These are phyloP conservation scores for Maconellicoccus hirsutus DNA, from an alignment of 1,140 invertebrate genomes.

Conservation along the genomic window DNA sequence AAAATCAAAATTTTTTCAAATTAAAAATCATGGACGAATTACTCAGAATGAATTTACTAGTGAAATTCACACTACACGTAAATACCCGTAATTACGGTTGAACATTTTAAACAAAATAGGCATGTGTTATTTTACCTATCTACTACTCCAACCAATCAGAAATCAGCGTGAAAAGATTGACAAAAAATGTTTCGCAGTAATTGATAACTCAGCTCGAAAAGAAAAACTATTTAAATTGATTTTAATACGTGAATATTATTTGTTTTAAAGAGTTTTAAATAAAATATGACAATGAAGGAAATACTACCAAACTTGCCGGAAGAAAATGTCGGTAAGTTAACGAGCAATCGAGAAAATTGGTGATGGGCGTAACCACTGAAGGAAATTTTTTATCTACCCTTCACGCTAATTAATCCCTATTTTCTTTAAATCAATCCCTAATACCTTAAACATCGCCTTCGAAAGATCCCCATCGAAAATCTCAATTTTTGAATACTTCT, in stretches of 20 bases:
- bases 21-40: too few relatives aligned
- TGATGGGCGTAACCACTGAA: slow-evolving; percentile 25
- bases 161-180: background rate
- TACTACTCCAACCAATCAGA: background rate
- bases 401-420: slow-evolving; percentile 24
- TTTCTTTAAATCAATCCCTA: slow-evolving; percentile 31
- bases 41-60: too few relatives aligned
- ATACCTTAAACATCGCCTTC: slow-evolving; percentile 22
- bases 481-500: too few relatives aligned
- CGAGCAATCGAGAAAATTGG: background rate
- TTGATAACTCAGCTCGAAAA: background rate
- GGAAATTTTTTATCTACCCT: slow-evolving; percentile 25
- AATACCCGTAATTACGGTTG: background rate
- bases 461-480: too few relatives aligned
- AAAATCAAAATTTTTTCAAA: too few relatives aligned
- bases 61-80: background rate
- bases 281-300: slow-evolving; percentile 38
- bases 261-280: slow-evolving; percentile 21
- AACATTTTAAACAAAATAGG: too few relatives aligned
- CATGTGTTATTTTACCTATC: background rate
- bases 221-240: slow-evolving; percentile 5
- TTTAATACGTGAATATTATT: background rate
- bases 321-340: slow-evolving; percentile 63
- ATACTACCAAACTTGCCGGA: slow-evolving; percentile 59
- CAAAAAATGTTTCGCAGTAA: background rate